A percentile compares a stretch with the other conserved stretches of the same genome.
Evolutionary conservation across 2,888 invertebrate genomes (phyloP).

Genomic region (Doris montereyensis): DNA sequence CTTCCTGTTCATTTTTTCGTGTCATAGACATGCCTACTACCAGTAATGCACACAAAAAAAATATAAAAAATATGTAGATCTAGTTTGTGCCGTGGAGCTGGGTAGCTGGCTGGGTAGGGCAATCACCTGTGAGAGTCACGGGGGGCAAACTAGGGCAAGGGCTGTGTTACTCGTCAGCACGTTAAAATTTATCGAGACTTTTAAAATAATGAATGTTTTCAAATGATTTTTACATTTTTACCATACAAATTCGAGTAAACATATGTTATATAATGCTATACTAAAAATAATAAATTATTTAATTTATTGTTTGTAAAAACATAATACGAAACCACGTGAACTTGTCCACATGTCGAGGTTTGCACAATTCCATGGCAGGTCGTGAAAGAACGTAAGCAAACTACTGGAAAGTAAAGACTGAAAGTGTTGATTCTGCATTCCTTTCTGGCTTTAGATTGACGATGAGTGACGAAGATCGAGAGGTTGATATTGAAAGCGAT

Average conservation of each 20-base stretch:
- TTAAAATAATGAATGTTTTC: too few relatives aligned
- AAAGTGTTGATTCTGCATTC: neutral
- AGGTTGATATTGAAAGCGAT: slow-evolving; percentile 96
- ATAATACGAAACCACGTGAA: slow-evolving; percentile 41
- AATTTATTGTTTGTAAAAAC: slow-evolving; percentile 38
- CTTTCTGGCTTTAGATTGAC: too few relatives aligned
- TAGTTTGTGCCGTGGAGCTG: too few relatives aligned
- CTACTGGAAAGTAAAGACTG: neutral
- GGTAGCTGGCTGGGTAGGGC: too few relatives aligned
- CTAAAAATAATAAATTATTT: neutral
- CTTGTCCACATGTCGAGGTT: slow-evolving; percentile 36
- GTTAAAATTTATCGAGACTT: too few relatives aligned
- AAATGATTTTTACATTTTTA: slow-evolving; percentile 2
- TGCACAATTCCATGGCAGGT: neutral
- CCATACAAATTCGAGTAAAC: neutral
- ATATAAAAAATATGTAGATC: too few relatives aligned
- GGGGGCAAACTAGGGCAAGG: too few relatives aligned
- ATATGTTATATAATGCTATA: neutral
- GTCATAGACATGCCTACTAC: too few relatives aligned
- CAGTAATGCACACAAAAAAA: too few relatives aligned
- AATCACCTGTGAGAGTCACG: too few relatives aligned
- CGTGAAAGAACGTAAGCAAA: neutral
- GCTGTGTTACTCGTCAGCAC: too few relatives aligned
- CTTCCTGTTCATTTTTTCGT: too few relatives aligned
- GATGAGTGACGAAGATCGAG: slow-evolving; percentile 96